Base-by-base conservation (phyloP, 2,113 vertebrate genomes). In the Connochaetes taurinus region DNA sequence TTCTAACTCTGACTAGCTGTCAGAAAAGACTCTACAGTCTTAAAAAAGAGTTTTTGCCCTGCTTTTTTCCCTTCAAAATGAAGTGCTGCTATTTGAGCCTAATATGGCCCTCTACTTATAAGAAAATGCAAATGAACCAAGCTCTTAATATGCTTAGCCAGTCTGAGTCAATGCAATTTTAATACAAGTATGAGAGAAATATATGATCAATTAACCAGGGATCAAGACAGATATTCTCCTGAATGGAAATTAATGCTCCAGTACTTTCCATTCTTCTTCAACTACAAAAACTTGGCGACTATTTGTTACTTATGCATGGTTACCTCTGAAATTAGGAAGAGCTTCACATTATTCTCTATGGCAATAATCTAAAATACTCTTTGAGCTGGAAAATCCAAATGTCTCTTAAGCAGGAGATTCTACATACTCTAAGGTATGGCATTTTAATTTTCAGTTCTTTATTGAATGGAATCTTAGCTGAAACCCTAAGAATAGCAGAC, bases 1-100 rank as follows among this genome's bases (percentile, higher is more conserved):
- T 99, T 99, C 99, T 99, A 99, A 99, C 99, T 99, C 99, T 98
- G 98, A 99, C 99, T 99, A 98, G 99, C 99, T 99, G 99, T 99
- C 99, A 99, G 98, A 98, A 98, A 99, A 99, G 98, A 98, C 98
- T 99, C 98, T 96, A 98, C 98, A 98, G 98, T 99, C 98, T 98
- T 98, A 95, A 98, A 82, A 53, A 95, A 98, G 98, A 95, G 58
- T 98, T 98, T 98, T 90, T 98, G 97, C 98, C 96, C 98, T 95
- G 98, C 97, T 98, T 98, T 96, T 96, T 31, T 31, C 71, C 64
- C 92, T 98, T 98, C 98, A 82, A 98, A 99, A 98, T 0, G 97
- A 98, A 99, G 98, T 90, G 21, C 91, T 95, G 98, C 98, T 98
- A 98, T 97, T 98, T 98, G 98, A 98, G 98, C 83, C 98, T 98